Evolutionary conservation across 2,797 vertebrate species (phyloP).

Genomic region (Bufotes viridis): DNA sequence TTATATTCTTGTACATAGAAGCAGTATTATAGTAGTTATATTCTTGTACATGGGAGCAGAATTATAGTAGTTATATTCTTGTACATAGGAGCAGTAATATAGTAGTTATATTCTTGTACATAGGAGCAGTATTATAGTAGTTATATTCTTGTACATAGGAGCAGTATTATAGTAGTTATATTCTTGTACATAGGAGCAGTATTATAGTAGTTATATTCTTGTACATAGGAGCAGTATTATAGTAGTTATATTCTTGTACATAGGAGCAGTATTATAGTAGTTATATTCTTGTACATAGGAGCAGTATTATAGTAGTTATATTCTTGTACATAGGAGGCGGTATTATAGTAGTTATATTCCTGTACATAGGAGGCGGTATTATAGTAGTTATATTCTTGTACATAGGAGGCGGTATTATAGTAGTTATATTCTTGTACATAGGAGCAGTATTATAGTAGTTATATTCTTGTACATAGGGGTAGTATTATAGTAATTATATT

Average conservation of each 20-base stretch:
- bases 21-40: slow-evolving; percentile 8
- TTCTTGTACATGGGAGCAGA: neutral
- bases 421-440: slow-evolving; percentile 3
- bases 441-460: neutral
- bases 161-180: slow-evolving; percentile 3
- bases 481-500: slow-evolving; percentile 17
- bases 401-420: neutral
- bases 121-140: neutral
- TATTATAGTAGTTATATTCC: neutral
- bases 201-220: slow-evolving; percentile 6
- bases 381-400: neutral
- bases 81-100: neutral
- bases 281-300: neutral
- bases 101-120: neutral
- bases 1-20: neutral
- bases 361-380: neutral
- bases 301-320: slow-evolving; percentile 1
- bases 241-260: neutral
- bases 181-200: too few species aligned
- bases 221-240: neutral
- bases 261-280: neutral
- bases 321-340: neutral
- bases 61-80: slow-evolving; percentile 18
- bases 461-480: neutral
- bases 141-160: neutral